Base-by-base conservation (phyloP, 92 coral and sea anemone species). In the Epizoanthus illoricatus region DNA sequence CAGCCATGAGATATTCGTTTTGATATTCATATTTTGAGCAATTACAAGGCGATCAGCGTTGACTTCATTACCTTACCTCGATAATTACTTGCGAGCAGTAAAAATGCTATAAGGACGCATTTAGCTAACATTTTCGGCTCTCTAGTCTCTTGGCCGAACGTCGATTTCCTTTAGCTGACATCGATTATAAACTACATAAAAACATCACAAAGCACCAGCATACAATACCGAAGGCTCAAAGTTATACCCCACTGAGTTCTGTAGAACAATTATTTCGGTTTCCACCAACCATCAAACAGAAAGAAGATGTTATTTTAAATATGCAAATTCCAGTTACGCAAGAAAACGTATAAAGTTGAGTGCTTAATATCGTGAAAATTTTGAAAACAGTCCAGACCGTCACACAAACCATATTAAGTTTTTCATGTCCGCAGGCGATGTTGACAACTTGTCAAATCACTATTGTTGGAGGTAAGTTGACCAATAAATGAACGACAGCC, bases 241-340 rank as follows among this genome's bases (percentile, higher is more conserved):
- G 13, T 61, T 20, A 4, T 9, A 41, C 49, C 70, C 71, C 59
- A 39, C 82, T 63, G 59, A 20, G 71, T 41, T 20, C 52, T 21
- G 19, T 45, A 16, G 36, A 41, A 23, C 43, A 16, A 42, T 76
- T 42, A 76, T 61, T 61, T 39, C 69, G 5, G 57, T 64, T 64
- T 68, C 20, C 13, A 2, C 24, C 59, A 63, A 43, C 58, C 82
- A 36, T 59, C 43, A 66, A n/a, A 8, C 21, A 21, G 56, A 23
- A 43, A 43, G 60, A 40, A 7, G 80, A 41, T 12, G 65, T 49
- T 57, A 43, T 62, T 76, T 39, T 41, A 36, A 54, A 28, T 78
- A 78, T 78, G 82, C 71, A 78, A 78, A 78, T 78, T 62, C 39
- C 13, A n/a, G 43, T 61, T 18, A 10, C 20, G 28, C 28, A 47